Evolutionary conservation across 2,888 invertebrate genomes (phyloP).

Genomic region (Aplocera efformata): DNA sequence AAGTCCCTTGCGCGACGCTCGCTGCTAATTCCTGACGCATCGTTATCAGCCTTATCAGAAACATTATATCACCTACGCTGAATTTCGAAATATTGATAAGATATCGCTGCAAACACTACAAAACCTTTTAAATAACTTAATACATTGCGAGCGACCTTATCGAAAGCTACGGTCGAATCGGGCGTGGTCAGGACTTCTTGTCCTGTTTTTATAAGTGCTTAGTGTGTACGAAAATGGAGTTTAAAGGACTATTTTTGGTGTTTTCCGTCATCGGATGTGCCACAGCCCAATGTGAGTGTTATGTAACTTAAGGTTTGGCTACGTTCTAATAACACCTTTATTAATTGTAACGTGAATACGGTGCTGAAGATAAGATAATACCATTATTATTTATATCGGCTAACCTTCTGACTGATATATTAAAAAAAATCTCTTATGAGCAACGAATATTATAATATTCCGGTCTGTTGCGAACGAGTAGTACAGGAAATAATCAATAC

Average conservation of each 20-base stretch:
- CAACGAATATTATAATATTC: no score
- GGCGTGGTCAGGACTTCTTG: conserved; percentile 21
- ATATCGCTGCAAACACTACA: conserved; percentile 41
- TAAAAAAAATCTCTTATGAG: no score
- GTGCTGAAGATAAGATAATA: no score
- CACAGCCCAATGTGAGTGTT: conserved; percentile 50
- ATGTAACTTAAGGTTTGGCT: conserved; percentile 14
- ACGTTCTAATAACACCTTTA: no score
- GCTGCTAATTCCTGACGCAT: conserved; percentile 27
- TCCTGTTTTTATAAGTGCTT: conserved; percentile 23
- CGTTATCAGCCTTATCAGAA: conserved; percentile 39
- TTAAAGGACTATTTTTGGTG: conserved; percentile 35
- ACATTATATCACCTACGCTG: conserved; percentile 60
- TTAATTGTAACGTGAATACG: no score
- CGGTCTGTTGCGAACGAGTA: no score
- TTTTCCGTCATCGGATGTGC: conserved; percentile 39
- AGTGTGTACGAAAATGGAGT: conserved; percentile 45
- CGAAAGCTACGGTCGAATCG: conserved; percentile 39
- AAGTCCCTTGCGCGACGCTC: conserved; percentile 39
- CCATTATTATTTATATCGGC: no score
- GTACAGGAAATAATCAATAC: no score
- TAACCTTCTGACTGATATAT: no score
- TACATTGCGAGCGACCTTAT: conserved; percentile 36
- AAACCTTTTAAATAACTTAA: conserved; percentile 44
- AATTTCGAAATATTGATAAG: conserved; percentile 72